A percentile compares a stretch with the other conserved stretches of the same genome.
Evolutionary conservation across 2,888 invertebrate species (phyloP).

Genomic region (Acleris sparsana): DNA sequence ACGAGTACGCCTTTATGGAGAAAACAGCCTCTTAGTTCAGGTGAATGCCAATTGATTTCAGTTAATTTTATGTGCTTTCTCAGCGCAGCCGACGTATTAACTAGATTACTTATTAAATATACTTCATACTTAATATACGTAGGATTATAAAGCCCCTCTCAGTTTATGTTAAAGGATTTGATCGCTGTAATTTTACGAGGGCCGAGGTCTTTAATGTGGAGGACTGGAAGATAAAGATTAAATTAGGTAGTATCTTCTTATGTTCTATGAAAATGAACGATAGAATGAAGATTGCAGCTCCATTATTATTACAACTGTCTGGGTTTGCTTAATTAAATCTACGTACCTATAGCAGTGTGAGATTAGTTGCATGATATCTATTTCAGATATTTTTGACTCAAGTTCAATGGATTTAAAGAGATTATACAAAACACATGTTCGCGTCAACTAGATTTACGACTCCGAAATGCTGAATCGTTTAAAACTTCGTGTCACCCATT

Average conservation of each 20-base stretch:
- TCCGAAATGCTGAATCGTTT: conserved; percentile 48
- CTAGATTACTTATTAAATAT: not conserved
- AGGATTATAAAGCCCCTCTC: not conserved
- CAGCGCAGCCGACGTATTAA: not conserved
- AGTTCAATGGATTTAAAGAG: not conserved
- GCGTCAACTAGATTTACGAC: conserved; percentile 47
- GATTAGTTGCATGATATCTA: not conserved
- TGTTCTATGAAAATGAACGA: not conserved
- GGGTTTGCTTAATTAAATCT: not conserved
- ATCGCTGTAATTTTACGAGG: conserved; percentile 12
- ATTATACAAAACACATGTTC: conserved; percentile 1
- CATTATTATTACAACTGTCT: conserved; percentile 2
- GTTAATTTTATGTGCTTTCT: conserved; percentile 8
- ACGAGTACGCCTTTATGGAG: not conserved
- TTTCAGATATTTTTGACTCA: not conserved
- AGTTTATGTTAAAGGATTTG: conserved; percentile 12
- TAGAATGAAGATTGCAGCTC: conserved; percentile 4
- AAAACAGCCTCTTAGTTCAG: conserved; percentile 22
- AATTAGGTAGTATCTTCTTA: not conserved
- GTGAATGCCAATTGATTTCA: conserved; percentile 20
- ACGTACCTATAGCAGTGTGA: not conserved
- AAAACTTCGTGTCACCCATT: conserved; percentile 61
- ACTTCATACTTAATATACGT: too few species aligned
- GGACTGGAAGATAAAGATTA: conserved; percentile 18
- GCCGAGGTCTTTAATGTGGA: conserved; percentile 17